phyloP scores from a whole-genome alignment of 2,113 vertebrate genomes.

The Antigone vipio region DNA sequence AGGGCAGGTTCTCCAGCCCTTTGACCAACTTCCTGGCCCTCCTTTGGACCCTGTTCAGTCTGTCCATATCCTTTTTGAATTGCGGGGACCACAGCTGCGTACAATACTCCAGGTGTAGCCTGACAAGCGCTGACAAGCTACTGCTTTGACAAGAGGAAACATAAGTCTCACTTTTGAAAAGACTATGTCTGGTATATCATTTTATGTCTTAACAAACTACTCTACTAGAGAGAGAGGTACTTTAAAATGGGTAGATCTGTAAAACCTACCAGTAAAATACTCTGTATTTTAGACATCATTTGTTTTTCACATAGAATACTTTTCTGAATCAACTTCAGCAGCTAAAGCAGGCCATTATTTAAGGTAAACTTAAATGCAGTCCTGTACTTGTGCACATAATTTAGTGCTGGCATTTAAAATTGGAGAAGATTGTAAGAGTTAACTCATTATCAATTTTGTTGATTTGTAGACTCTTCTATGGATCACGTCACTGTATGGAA shows the following conservation, averaged over 20 bases:
- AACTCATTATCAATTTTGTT: neutral
- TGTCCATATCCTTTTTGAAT: neutral
- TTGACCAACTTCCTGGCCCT: neutral
- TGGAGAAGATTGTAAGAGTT: neutral
- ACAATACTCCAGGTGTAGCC: neutral
- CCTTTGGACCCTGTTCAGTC: neutral
- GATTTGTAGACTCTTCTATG: neutral
- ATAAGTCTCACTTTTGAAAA: neutral
- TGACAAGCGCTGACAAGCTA: neutral
- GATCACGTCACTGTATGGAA: neutral
- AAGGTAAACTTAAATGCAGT: neutral
- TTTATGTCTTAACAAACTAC: neutral
- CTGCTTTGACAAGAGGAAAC: neutral
- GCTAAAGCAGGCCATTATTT: neutral
- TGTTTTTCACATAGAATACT: neutral
- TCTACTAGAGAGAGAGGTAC: neutral
- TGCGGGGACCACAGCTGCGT: neutral
- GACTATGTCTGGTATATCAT: neutral
- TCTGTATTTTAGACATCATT: neutral
- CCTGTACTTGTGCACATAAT: neutral
- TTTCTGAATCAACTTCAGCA: neutral
- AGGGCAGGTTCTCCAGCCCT: neutral
- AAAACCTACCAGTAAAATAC: neutral
- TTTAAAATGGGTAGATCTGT: neutral
- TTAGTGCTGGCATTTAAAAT: neutral